These are phyloP conservation scores for Penaeus monodon DNA, from an alignment of 2,888 invertebrate genomes.

Conservation along the genomic window DNA sequence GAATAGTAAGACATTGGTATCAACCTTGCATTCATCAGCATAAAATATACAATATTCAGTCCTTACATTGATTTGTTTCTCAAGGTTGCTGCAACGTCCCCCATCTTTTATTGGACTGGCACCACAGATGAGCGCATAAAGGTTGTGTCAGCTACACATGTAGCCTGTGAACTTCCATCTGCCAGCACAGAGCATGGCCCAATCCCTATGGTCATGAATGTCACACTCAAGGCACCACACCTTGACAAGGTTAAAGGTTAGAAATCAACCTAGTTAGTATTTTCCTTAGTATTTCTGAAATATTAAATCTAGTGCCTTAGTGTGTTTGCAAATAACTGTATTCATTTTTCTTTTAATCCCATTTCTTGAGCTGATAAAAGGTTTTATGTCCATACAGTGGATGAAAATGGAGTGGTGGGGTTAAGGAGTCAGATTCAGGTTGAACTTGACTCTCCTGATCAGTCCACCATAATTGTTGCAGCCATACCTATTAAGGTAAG, in stretches of 20 bases:
- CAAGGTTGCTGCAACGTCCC: slow-evolving; percentile 38
- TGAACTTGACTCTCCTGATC: slow-evolving; percentile 39
- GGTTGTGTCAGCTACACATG: slow-evolving; percentile 33
- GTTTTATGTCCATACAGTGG: slow-evolving; percentile 1
- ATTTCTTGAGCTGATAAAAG: too few relatives aligned
- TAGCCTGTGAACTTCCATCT: slow-evolving; percentile 37
- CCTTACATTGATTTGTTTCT: not conserved
- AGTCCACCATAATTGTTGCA: slow-evolving; percentile 29
- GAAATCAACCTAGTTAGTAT: not conserved
- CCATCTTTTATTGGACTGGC: slow-evolving; percentile 44
- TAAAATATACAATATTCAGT: too few relatives aligned
- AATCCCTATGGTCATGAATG: slow-evolving; percentile 19
- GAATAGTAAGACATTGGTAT: too few relatives aligned
- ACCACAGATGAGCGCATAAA: slow-evolving; percentile 13
- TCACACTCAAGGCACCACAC: slow-evolving; percentile 48
- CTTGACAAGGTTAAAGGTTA: slow-evolving; percentile 43
- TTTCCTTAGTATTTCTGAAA: not conserved
- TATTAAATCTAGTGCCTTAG: too few relatives aligned
- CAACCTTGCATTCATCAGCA: too few relatives aligned
- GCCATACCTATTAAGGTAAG: slow-evolving; percentile 37
- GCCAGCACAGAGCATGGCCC: slow-evolving; percentile 6
- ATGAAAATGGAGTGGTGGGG: slow-evolving; percentile 23
- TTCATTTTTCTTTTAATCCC: too few relatives aligned
- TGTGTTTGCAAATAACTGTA: too few relatives aligned
- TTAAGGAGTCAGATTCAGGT: slow-evolving; percentile 38